These are phyloP conservation scores for Caenorhabditis angaria DNA, from an alignment of 2,888 invertebrate species.

Conservation along the genomic window DNA sequence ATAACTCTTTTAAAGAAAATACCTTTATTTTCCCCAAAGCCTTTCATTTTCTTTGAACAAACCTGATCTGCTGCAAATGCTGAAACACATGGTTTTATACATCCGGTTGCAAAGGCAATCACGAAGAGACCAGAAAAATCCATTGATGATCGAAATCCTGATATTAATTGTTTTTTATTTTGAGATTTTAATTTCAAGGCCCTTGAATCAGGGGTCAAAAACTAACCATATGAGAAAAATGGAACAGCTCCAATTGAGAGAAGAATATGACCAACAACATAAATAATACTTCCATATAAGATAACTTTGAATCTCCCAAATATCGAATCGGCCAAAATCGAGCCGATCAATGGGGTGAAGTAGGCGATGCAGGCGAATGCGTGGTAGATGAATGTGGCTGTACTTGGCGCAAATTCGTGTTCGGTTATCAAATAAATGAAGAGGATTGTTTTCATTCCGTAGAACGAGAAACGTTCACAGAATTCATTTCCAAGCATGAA, in stretches of 20 bases:
- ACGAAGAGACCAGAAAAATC: conserved; percentile 79
- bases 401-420: conserved; percentile 73
- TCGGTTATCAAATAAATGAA: conserved; percentile 68
- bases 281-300: conserved; percentile 78
- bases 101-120: conserved; percentile 90
- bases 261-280: conserved; percentile 73
- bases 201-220: not conserved
- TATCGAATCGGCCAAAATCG: conserved; percentile 89
- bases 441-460: conserved; percentile 71
- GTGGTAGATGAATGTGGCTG: conserved; percentile 89
- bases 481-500: conserved; percentile 96
- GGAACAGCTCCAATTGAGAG: conserved; percentile 75
- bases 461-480: conserved; percentile 80
- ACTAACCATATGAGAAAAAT: conserved; percentile 26
- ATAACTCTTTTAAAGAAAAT: too few species aligned
- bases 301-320: conserved; percentile 58
- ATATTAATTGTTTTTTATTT: too few species aligned
- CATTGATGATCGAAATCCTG: conserved; percentile 42
- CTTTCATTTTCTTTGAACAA: too few species aligned
- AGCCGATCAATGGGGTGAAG: conserved; percentile 88
- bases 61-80: conserved; percentile 95
- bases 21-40: too few species aligned
- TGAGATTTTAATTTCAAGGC: not conserved
- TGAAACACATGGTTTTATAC: conserved; percentile 93
- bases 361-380: conserved; percentile 89